Evolutionary conservation across 2,888 invertebrate species (phyloP), one percentile per base, ranked within the genome.

Genomic region (Xestia xanthographa): DNA sequence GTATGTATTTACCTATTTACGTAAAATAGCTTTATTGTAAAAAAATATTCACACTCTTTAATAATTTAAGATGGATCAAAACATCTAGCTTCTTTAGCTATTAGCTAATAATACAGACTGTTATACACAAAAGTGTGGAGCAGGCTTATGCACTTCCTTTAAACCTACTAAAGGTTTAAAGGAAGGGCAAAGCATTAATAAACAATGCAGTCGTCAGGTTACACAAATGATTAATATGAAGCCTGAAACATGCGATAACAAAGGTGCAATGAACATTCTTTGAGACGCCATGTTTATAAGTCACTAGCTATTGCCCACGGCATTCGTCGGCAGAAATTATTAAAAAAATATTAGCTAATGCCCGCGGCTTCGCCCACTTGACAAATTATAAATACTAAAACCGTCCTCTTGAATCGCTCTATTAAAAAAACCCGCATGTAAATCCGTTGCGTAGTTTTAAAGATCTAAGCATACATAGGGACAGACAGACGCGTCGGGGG

Each of bases 171-270:
- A n/a, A n/a, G n/a, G n/a, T n/a, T n/a, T n/a, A n/a, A n/a, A n/a
- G n/a, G n/a, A n/a, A n/a, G n/a, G 29, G 60, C 70, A 43, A 53
- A 48, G n/a, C 53, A 63, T 41, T 63, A 72, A 53, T 63, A 68
- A 75, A 60, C 75, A 80, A 66, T 62, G 56, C 75, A 41, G 48
- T 53, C 22, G 45, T 84, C 85, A 72, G 63, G 62, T 76, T 76
- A 11, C 26, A 53, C 41, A 12, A 38, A 70, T 65, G 63, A 58
- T 81, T 76, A 66, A 67, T 70, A 73, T 66, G 84, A 74, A 80
- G 70, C 72, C 74, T 75, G 84, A 74, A 84, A 78, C 84, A 29
- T 34, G 56, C 72, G 65, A 76, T 71, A 86, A 86, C 76, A 78
- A 81, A 83, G 48, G 71, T 73, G 69, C 20, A 67, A 72, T 56